phyloP scores from a whole-genome alignment of 2,797 vertebrate genomes.

The Megalops cyprinoides region DNA sequence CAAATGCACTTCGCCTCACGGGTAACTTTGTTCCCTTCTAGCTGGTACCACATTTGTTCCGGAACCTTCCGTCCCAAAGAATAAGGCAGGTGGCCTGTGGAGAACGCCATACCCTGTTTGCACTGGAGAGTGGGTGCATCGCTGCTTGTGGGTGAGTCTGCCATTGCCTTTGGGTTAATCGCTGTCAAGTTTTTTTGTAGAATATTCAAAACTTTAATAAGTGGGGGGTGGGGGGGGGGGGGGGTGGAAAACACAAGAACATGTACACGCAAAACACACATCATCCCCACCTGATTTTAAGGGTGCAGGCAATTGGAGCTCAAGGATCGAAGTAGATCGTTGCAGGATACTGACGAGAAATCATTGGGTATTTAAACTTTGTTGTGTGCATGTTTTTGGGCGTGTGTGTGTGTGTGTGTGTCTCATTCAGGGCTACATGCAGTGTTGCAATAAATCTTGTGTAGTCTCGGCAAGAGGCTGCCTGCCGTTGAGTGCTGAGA shows the following conservation, averaged over 20 bases:
- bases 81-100: conserved; percentile 75
- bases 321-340: conserved; percentile 42
- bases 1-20: conserved; percentile 67
- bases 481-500: conserved; percentile 50
- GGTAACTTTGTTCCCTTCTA: conserved; percentile 65
- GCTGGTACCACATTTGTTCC: conserved; percentile 70
- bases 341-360: conserved; percentile 49
- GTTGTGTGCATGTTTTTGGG: conserved; percentile 5
- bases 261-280: neutral
- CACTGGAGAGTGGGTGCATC: conserved; percentile 70
- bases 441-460: conserved; percentile 64
- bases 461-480: conserved; percentile 43
- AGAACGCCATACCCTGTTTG: conserved; percentile 71
- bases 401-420: conserved; percentile 43
- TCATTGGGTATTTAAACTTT: conserved; percentile 53
- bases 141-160: conserved; percentile 85
- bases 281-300: conserved; percentile 58
- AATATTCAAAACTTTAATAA: conserved; percentile 57
- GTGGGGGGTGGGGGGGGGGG: conserved; percentile 31
- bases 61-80: conserved; percentile 71
- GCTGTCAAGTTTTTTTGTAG: conserved; percentile 35
- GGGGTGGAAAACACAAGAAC: conserved; percentile 38
- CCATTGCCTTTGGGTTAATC: conserved; percentile 43
- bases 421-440: conserved; percentile 31
- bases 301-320: conserved; percentile 61